A percentile compares a stretch with the other conserved stretches of the same genome.
Evolutionary conservation across 2,113 vertebrate genomes (phyloP).

Genomic region (Pogonocichla stellata): DNA sequence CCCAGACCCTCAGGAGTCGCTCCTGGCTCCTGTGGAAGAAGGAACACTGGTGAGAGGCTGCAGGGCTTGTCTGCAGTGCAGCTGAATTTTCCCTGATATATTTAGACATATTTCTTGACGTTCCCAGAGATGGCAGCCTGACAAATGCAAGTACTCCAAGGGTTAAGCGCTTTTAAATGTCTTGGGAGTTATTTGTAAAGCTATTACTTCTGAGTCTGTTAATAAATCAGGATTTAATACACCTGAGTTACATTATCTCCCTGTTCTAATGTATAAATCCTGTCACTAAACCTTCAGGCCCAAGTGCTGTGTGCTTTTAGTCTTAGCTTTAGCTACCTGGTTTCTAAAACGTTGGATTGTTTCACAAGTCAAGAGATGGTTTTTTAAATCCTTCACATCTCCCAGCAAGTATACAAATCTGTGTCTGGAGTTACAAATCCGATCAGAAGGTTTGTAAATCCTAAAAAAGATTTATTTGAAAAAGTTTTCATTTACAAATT

Average conservation of each 20-base stretch:
- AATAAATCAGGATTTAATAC: slow-evolving; percentile 71
- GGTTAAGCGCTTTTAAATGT: slow-evolving; percentile 49
- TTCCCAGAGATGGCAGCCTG: not conserved
- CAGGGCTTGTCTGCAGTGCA: not conserved
- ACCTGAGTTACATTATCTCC: slow-evolving; percentile 68
- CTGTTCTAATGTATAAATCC: slow-evolving; percentile 60
- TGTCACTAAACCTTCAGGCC: slow-evolving; percentile 62
- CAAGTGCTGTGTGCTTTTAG: slow-evolving; percentile 59
- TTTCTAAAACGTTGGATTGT: slow-evolving; percentile 51
- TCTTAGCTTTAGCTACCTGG: slow-evolving; percentile 61
- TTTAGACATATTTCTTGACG: not conserved
- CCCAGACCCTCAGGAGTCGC: accelerated
- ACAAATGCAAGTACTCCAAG: not conserved
- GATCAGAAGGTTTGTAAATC: slow-evolving; percentile 60
- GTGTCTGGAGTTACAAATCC: slow-evolving; percentile 67
- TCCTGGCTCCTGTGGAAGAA: not conserved
- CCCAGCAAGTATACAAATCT: slow-evolving; percentile 50
- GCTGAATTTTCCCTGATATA: not conserved
- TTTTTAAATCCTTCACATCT: slow-evolving; percentile 69
- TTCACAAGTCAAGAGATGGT: slow-evolving; percentile 55
- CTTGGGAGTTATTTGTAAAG: slow-evolving; percentile 67
- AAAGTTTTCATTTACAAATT: slow-evolving; percentile 67
- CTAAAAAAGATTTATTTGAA: slow-evolving; percentile 57
- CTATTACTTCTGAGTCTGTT: slow-evolving; percentile 63
- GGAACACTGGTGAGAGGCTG: not conserved